Percentiles rank a stretch among this genome's conserved stretches.
These are phyloP conservation scores for Perccottus glenii DNA, from an alignment of 2,113 vertebrate species.

Conservation along the genomic window DNA sequence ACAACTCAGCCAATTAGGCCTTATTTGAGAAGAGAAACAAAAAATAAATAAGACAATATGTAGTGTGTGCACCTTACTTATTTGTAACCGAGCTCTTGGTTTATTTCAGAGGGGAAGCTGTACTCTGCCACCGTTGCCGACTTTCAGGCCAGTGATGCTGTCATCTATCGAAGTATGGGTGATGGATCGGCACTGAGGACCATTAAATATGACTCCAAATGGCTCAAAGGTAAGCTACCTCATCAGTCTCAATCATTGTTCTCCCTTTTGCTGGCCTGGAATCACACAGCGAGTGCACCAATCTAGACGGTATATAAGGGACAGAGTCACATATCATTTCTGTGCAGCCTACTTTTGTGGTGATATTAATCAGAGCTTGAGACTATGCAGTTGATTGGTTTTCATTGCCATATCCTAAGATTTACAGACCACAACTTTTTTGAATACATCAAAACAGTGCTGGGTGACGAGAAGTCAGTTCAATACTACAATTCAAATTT, in stretches of 20 bases:
- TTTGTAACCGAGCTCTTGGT: slow-evolving; percentile 18
- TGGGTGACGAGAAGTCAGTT: too few species aligned
- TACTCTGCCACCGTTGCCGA: slow-evolving; percentile 98
- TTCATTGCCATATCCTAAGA: not conserved
- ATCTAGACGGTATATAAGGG: not conserved
- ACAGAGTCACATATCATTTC: not conserved
- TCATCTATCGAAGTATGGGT: slow-evolving; percentile 99
- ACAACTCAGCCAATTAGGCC: slow-evolving; percentile 59
- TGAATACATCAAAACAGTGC: too few species aligned
- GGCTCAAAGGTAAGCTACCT: slow-evolving; percentile 92
- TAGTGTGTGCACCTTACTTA: not conserved
- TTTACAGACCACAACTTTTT: not conserved
- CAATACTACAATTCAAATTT: too few species aligned
- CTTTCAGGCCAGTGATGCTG: slow-evolving; percentile 97
- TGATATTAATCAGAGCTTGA: too few species aligned
- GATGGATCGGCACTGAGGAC: slow-evolving; percentile 96
- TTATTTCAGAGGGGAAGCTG: slow-evolving; percentile 83
- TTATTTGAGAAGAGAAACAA: slow-evolving; percentile 43
- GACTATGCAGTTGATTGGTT: not conserved
- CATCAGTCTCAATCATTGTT: slow-evolving; percentile 1
- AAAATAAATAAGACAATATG: slow-evolving; percentile 9
- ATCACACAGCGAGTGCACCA: not conserved
- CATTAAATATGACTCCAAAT: slow-evolving; percentile 99
- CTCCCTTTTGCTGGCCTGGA: slow-evolving; percentile 9
- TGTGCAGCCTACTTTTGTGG: too few species aligned